Evolutionary conservation across 2,888 invertebrate genomes (phyloP), one percentile per base, ranked within the genome.

Genomic region (Ethmia dodecea): DNA sequence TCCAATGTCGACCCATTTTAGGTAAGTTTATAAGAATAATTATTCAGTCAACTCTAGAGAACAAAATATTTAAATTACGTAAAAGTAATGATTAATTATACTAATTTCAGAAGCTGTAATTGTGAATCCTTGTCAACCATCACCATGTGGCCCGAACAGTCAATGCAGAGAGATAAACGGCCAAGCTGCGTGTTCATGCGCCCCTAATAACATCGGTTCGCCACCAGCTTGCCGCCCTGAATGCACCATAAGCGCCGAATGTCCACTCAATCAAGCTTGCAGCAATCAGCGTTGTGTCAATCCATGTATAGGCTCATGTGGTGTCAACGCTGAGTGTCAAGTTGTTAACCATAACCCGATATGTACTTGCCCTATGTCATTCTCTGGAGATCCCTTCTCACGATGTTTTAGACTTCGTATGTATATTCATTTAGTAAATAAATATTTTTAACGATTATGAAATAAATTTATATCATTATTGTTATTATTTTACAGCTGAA

Each of bases 341-440:
- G 92, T 93, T n/a, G 89, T 92, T 3, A 92, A 92, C 54, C 94
- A 94, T 57, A 89, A 89, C 54, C 93, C 94, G 5, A 90, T 91
- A 49, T 94, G 94, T 55, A 88, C 87, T 28, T 94, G 94, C 59
- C 87, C 89, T 31, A 69, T 71, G 5, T 87, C 88, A 8, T 89
- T 86, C 52, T 87, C 90, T 1, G 92, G 92, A 41, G 91, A 92
- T 78, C 91, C 91, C 31, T 91, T 91, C 55, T 77, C 88, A 30
- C 80, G 88, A 57, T 92, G 91, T 51, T 86, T 83, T 38, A 78
- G 61, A 47, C 74, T 86, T 49, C 84, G 89, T 89, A 81, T 69
- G 87, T 80, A 58, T 48, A 12, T 26, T 11, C 5, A 5, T 13
- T 13, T 32, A 5, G 26, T 28, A 29, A 26, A 20, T 32, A 12